phyloP scores from a whole-genome alignment of 2,113 vertebrate species.

The Catharus bicknelli region DNA sequence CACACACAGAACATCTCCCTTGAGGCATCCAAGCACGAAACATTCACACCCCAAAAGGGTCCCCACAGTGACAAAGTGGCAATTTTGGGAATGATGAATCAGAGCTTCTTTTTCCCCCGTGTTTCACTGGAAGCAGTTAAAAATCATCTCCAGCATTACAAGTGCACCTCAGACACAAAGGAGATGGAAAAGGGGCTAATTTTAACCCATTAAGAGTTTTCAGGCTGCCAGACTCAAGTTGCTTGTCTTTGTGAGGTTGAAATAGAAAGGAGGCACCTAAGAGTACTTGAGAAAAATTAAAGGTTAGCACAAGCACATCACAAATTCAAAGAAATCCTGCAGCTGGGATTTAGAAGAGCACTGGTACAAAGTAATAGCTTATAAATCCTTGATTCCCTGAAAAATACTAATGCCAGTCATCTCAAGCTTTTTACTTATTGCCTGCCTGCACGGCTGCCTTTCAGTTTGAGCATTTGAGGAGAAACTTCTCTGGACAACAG shows the following conservation, averaged over 20 bases:
- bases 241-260: neutral
- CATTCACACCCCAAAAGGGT: accelerated
- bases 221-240: neutral
- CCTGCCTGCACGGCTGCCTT: neutral
- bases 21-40: accelerated
- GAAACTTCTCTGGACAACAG: neutral
- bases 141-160: neutral
- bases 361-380: neutral
- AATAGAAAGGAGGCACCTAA: neutral
- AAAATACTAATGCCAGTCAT: neutral
- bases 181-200: neutral
- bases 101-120: neutral
- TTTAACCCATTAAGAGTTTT: neutral
- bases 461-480: neutral
- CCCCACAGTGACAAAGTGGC: neutral
- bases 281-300: slow-evolving; percentile 14
- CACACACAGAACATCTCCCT: neutral
- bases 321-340: slow-evolving; percentile 3
- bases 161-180: neutral
- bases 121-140: neutral
- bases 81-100: neutral
- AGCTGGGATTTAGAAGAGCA: neutral
- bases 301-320: neutral
- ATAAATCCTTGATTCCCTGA: slow-evolving; percentile 9
- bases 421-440: neutral